Base-by-base conservation (phyloP, 1,140 invertebrate genomes). In the Ladona fulva region DNA sequence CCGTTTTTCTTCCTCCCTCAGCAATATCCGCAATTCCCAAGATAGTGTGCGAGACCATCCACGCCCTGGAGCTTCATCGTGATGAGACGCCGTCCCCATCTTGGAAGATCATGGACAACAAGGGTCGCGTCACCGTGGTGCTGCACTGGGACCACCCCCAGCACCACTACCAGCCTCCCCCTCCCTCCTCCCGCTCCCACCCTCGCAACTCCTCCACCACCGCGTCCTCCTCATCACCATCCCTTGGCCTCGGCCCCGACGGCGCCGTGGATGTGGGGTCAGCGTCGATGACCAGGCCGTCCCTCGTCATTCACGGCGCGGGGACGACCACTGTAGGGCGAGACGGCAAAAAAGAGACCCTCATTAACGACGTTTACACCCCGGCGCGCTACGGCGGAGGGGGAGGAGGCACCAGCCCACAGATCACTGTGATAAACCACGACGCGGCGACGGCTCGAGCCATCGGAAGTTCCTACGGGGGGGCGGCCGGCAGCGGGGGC, bases 91-190 rank as follows among this genome's bases (percentile, higher is more conserved):
- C 95, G 82, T 66, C 52, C 52, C 74, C 74, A 14, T 95, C 94
- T 86, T 97, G 95, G 95, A 96, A 96, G 87, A 96, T 97, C 88
- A 96, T 96, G 93, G 95, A 97, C 90, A 95, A 95, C 90, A 94
- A 95, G 88, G 94, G 94, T 83, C 91, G 94, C 84, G 93, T 97
- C 86, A 96, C 95, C 82, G 94, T 97, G 86, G 94, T 96, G 81
- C 87, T 96, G 83, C 93, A 96, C 86, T 96, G 95, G 94, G 94
- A 96, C 88, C 94, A 95, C 80, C 80, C 25, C n/a, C 80, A 81
- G 76, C 80, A 79, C 19, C 66, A 66, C 79, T 73, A 87, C 89
- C 89, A 88, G 82, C 88, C 79, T 78, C 83, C 86, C 88, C 84
- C 89, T 87, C 81, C 88, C 86, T 77, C 80, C 74, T 78, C 78